A percentile compares a stretch with the other conserved stretches of the same genome.
These are phyloP conservation scores for Microhierax caerulescens DNA, from an alignment of 2,797 vertebrate species.

Conservation along the genomic window DNA sequence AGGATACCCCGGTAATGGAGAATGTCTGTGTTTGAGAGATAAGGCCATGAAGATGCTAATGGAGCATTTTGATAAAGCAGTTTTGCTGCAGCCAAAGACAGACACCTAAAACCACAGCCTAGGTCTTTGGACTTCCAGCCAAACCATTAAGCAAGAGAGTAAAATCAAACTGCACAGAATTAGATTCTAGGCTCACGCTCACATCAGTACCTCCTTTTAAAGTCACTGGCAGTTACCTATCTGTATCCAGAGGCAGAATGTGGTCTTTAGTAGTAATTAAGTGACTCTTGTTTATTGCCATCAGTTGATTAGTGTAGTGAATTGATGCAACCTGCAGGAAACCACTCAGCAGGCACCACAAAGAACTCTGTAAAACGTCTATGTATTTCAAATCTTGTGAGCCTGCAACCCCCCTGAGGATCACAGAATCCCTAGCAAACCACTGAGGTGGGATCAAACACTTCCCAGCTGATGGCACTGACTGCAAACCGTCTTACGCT, in stretches of 20 bases:
- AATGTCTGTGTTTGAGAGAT: not conserved
- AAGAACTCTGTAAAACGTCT: not conserved
- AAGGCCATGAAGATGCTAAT: not conserved
- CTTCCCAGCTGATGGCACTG: not conserved
- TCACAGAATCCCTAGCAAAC: not conserved
- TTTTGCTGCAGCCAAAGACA: not conserved
- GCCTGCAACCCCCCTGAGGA: not conserved
- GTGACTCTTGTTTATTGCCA: not conserved
- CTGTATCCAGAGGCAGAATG: not conserved
- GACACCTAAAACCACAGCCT: not conserved
- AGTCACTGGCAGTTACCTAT: not conserved
- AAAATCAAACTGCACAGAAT: not conserved
- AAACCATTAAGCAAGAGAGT: not conserved
- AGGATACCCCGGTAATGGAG: not conserved
- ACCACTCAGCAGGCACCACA: not conserved
- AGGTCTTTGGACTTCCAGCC: not conserved
- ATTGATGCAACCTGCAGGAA: not conserved
- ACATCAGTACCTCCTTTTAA: not conserved
- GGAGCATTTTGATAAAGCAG: not conserved
- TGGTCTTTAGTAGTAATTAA: conserved; percentile 4
- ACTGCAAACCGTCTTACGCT: not conserved
- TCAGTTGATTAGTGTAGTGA: not conserved
- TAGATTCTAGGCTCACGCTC: not conserved
- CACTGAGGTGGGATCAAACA: not conserved
- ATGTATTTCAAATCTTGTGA: not conserved